Conservation (phyloP, 2,797 vertebrate genomes). For the Diglossa cyanea region DNA sequence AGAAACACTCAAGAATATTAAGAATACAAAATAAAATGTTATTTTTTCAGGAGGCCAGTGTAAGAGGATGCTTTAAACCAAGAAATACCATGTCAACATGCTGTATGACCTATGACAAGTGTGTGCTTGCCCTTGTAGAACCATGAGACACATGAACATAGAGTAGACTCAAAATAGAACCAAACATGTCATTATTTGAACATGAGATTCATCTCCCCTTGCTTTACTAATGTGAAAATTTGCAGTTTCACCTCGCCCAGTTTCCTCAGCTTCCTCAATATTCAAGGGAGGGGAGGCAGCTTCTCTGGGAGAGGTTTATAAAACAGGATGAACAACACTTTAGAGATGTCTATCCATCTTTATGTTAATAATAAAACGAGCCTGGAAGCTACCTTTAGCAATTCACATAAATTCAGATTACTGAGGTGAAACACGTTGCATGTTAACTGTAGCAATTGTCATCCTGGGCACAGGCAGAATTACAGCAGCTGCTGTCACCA, state of each 20-base stretch:
- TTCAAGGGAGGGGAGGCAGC: background rate
- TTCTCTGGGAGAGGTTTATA: background rate
- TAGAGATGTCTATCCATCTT: background rate
- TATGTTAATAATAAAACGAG: slow-evolving; percentile 22
- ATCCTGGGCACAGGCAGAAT: background rate
- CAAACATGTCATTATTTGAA: background rate
- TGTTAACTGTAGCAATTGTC: background rate
- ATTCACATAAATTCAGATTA: slow-evolving; percentile 12
- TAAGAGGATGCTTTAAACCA: background rate
- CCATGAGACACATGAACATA: background rate
- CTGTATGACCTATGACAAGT: background rate
- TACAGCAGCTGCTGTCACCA: background rate
- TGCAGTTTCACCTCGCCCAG: background rate
- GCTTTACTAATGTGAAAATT: background rate
- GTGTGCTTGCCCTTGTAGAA: background rate
- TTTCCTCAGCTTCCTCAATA: background rate
- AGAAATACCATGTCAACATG: background rate
- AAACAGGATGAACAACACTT: background rate
- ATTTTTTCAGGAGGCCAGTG: background rate
- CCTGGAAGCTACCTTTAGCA: background rate
- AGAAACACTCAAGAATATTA: background rate
- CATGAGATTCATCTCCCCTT: background rate
- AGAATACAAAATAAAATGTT: background rate
- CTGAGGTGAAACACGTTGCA: background rate
- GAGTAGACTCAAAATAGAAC: background rate